Conservation (phyloP, 1,140 invertebrate genomes). For the Drepana arcuata region DNA sequence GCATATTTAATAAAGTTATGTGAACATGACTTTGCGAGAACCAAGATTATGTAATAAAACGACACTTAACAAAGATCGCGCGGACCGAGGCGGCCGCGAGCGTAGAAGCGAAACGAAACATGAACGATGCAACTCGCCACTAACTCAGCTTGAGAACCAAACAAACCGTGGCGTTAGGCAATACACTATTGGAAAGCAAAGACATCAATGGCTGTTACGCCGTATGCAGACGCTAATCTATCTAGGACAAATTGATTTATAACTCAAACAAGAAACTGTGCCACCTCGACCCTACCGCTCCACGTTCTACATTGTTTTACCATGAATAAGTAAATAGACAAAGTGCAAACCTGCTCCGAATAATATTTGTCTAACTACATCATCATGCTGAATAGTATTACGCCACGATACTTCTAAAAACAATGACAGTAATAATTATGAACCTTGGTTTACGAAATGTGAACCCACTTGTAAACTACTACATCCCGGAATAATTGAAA, state of each 20-base stretch:
- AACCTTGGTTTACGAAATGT: too few species aligned
- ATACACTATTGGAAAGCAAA: slow-evolving; percentile 46
- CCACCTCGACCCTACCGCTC: slow-evolving; percentile 52
- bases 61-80: too few species aligned
- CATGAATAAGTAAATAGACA: slow-evolving; percentile 51
- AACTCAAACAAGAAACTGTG: slow-evolving; percentile 57
- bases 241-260: slow-evolving; percentile 61
- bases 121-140: slow-evolving; percentile 16
- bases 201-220: slow-evolving; percentile 33
- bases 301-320: slow-evolving; percentile 49
- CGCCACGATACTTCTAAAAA: too few species aligned
- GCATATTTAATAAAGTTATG: slow-evolving; percentile 44
- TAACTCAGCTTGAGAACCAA: slow-evolving; percentile 11
- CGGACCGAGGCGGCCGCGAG: slow-evolving; percentile 2
- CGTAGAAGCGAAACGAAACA: slow-evolving; percentile 28
- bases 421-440: too few species aligned
- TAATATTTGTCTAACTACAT: too few species aligned
- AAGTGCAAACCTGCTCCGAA: too few species aligned
- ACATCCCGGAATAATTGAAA: too few species aligned
- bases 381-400: too few species aligned
- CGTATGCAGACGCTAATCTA: slow-evolving; percentile 51
- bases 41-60: slow-evolving; percentile 44
- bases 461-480: too few species aligned
- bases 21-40: slow-evolving; percentile 37
- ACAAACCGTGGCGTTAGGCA: slow-evolving; percentile 40